Evolutionary conservation across 64 coral and sea anemone species (phyloP).

Genomic region (Trachythela sp.): DNA sequence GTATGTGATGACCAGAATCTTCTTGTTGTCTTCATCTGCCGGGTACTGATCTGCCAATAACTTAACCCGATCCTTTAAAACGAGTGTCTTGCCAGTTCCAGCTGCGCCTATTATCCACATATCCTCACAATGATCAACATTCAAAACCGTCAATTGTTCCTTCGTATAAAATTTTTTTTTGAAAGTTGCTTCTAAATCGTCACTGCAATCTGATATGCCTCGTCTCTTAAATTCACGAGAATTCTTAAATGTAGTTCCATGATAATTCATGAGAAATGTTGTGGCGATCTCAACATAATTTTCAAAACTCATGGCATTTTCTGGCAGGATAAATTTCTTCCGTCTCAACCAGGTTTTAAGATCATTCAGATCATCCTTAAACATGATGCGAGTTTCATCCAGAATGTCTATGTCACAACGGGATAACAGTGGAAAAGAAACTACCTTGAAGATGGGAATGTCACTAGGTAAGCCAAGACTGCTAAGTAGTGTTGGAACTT

Average conservation of each 20-base stretch:
- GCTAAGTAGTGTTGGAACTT: background rate
- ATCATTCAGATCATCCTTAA: background rate
- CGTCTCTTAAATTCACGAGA: background rate
- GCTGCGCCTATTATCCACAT: background rate
- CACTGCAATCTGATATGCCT: background rate
- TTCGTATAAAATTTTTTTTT: background rate
- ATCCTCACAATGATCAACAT: background rate
- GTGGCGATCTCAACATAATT: background rate
- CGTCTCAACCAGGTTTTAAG: background rate
- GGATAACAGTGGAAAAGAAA: background rate
- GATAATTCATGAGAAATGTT: background rate
- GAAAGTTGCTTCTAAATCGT: background rate
- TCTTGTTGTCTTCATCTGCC: background rate
- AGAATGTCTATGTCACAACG: background rate
- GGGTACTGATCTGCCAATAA: background rate
- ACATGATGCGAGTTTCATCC: background rate
- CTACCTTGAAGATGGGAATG: background rate
- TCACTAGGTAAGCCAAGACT: background rate
- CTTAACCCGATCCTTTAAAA: background rate
- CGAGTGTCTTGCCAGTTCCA: background rate
- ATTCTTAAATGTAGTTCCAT: background rate
- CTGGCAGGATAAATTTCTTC: background rate
- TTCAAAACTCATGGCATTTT: background rate
- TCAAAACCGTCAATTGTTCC: background rate
- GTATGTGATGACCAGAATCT: background rate